phyloP scores from a whole-genome alignment of 2,888 invertebrate genomes.

The Cephus rjabovi region DNA sequence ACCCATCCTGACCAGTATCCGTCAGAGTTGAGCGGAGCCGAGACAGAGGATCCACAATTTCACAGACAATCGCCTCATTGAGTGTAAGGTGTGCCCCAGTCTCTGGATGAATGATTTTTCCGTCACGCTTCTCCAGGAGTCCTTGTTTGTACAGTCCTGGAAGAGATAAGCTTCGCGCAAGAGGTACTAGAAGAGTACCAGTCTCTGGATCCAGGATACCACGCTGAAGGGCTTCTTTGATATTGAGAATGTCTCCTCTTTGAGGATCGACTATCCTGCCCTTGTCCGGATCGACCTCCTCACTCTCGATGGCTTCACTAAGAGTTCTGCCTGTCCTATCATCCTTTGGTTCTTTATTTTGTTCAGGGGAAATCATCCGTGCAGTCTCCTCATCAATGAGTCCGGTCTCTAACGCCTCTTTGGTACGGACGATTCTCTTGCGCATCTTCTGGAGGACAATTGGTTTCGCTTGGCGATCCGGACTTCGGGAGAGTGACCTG shows the following conservation, averaged over 20 bases:
- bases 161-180: constrained; percentile 83
- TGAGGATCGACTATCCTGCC: constrained; percentile 88
- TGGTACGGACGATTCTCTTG: constrained; percentile 79
- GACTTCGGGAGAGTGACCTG: constrained; percentile 69
- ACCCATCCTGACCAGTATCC: constrained; percentile 72
- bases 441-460: constrained; percentile 82
- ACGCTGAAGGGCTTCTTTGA: constrained; percentile 85
- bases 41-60: constrained; percentile 87
- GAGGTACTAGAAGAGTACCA: constrained; percentile 81
- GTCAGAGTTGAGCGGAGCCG: constrained; percentile 66
- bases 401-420: constrained; percentile 82
- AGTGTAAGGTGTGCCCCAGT: constrained; percentile 83
- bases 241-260: constrained; percentile 81
- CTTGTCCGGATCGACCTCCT: constrained; percentile 77
- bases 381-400: constrained; percentile 84
- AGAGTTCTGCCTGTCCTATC: constrained; percentile 76
- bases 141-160: constrained; percentile 90
- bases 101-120: constrained; percentile 88
- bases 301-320: constrained; percentile 79
- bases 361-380: constrained; percentile 74
- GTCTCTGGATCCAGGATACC: constrained; percentile 85
- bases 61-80: constrained; percentile 87
- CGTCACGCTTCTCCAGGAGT: constrained; percentile 78
- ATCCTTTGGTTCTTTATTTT: constrained; percentile 69
- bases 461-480: constrained; percentile 75